phyloP scores from a whole-genome alignment of 2,888 invertebrate species.

The Malthinus seriepunctatus region DNA sequence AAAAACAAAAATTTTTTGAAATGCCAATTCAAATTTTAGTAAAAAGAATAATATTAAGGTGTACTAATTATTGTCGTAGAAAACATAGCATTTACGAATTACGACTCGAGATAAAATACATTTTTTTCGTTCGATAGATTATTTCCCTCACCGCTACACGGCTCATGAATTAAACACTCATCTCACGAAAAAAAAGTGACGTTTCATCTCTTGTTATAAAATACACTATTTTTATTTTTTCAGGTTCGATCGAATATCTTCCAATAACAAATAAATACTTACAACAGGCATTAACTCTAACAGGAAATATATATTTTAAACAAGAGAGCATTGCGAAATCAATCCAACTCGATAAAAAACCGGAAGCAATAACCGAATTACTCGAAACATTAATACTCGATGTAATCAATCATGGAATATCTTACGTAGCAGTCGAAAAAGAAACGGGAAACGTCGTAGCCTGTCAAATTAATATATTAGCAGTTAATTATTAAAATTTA shows the following conservation, averaged over 20 bases:
- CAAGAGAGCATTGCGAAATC: neutral
- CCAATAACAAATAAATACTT: neutral
- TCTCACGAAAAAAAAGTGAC: too few relatives aligned
- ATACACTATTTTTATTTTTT: too few relatives aligned
- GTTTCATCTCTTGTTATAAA: too few relatives aligned
- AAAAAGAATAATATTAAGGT: too few relatives aligned
- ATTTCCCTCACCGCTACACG: too few relatives aligned
- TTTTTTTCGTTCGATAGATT: too few relatives aligned
- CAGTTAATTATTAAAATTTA: neutral
- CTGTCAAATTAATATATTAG: neutral
- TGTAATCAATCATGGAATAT: neutral
- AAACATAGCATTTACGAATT: too few relatives aligned
- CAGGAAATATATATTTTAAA: neutral
- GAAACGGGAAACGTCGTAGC: neutral
- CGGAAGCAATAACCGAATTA: neutral
- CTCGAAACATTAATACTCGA: neutral
- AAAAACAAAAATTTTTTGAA: too few relatives aligned
- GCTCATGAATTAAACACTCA: too few relatives aligned
- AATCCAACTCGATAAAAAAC: neutral
- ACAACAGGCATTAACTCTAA: neutral
- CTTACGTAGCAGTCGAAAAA: neutral
- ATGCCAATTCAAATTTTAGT: too few relatives aligned
- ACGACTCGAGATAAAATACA: too few relatives aligned
- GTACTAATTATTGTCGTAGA: too few relatives aligned
- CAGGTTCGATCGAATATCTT: neutral